Conservation (phyloP, 2,888 invertebrate species). For the Harmothoe impar region DNA sequence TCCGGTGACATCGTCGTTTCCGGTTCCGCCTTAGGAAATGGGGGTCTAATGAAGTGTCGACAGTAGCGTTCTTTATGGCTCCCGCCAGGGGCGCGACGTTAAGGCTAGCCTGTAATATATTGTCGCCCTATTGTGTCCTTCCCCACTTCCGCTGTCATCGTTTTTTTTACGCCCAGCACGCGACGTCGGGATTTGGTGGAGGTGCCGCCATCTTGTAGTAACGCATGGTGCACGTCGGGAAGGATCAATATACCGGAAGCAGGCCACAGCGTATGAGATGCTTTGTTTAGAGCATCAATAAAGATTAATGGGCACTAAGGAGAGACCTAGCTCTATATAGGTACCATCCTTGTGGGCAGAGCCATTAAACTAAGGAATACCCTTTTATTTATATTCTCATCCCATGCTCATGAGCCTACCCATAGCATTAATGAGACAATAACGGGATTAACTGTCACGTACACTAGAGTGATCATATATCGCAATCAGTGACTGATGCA, state of each 20-base stretch:
- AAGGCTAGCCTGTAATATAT: background rate
- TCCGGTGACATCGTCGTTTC: constrained; percentile 38
- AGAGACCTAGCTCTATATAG: too few species aligned
- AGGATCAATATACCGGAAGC: background rate
- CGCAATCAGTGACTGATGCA: too few species aligned
- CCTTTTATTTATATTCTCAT: background rate
- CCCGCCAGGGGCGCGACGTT: background rate
- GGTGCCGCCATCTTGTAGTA: too few species aligned
- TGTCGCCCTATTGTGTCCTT: background rate
- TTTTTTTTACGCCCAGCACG: background rate
- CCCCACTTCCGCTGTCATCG: background rate
- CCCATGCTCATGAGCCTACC: background rate
- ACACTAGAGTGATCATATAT: too few species aligned
- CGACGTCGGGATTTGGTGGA: too few species aligned
- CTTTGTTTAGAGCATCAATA: background rate
- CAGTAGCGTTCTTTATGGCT: background rate
- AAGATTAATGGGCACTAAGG: background rate
- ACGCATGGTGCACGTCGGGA: background rate
- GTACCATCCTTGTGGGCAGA: too few species aligned
- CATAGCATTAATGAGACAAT: background rate
- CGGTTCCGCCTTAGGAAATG: constrained; percentile 5
- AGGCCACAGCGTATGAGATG: background rate
- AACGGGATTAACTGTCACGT: background rate
- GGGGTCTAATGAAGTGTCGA: constrained; percentile 24
- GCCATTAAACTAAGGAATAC: background rate